A percentile compares a stretch with the other conserved stretches of the same genome.
phyloP scores from a whole-genome alignment of 2,797 vertebrate species.

The Poecilia gillii region DNA sequence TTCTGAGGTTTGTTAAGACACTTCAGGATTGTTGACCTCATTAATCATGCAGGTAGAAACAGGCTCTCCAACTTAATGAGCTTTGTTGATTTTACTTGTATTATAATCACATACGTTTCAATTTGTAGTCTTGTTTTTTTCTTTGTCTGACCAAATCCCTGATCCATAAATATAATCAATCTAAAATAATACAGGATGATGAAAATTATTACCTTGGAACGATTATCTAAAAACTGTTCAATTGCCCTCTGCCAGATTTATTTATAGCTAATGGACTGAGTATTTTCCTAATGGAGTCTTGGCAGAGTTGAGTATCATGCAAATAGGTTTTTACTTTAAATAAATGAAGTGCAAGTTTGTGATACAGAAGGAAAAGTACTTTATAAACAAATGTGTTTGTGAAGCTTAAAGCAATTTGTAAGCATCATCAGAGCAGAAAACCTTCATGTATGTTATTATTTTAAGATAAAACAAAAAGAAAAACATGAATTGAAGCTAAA shows the following conservation, averaged over 20 bases:
- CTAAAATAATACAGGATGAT: background rate
- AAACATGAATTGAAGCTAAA: background rate
- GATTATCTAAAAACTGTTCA: background rate
- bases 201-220: background rate
- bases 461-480: slow-evolving; percentile 1
- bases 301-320: background rate
- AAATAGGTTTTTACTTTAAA: background rate
- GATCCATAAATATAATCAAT: background rate
- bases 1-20: background rate
- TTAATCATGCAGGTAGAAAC: background rate
- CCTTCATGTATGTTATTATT: background rate
- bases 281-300: background rate
- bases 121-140: background rate
- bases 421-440: background rate
- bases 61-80: background rate
- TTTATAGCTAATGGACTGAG: background rate
- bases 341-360: background rate
- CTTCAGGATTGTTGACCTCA: background rate
- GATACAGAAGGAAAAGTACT: background rate
- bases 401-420: background rate
- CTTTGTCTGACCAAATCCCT: background rate
- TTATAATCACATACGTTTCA: background rate
- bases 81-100: background rate
- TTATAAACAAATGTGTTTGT: background rate
- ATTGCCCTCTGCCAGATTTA: background rate